phyloP scores from a whole-genome alignment of 2,113 vertebrate species.

The Chloebia gouldiae region DNA sequence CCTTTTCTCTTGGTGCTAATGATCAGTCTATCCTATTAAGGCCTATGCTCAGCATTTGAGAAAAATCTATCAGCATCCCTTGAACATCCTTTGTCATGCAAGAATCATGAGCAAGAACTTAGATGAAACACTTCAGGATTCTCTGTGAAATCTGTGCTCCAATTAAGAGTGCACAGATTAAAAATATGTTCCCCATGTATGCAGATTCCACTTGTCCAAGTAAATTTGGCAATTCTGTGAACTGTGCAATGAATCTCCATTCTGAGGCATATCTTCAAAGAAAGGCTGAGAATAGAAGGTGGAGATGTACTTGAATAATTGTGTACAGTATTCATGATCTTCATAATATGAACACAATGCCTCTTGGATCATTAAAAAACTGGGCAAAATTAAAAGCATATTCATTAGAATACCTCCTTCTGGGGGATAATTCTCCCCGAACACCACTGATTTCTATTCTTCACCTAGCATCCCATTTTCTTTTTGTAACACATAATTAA shows the following conservation, averaged over 20 bases:
- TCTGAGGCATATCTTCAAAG: not conserved
- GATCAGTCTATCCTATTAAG: not conserved
- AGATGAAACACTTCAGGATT: not conserved
- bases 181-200: not conserved
- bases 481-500: conserved; percentile 74
- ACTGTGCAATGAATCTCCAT: not conserved
- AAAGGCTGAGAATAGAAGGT: not conserved
- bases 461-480: not conserved
- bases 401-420: not conserved
- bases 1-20: not conserved
- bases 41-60: not conserved
- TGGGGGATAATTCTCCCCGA: not conserved
- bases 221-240: not conserved
- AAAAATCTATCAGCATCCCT: not conserved
- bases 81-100: not conserved
- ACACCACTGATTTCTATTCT: conserved; percentile 4
- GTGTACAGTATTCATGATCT: not conserved
- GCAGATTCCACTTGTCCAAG: not conserved
- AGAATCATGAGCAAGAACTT: not conserved
- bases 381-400: not conserved
- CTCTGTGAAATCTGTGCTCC: conserved; percentile 2
- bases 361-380: not conserved
- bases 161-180: not conserved
- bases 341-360: not conserved
- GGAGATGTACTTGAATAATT: not conserved